Conservation (phyloP, 2,888 invertebrate species). For the Steinernema hermaphroditum region DNA sequence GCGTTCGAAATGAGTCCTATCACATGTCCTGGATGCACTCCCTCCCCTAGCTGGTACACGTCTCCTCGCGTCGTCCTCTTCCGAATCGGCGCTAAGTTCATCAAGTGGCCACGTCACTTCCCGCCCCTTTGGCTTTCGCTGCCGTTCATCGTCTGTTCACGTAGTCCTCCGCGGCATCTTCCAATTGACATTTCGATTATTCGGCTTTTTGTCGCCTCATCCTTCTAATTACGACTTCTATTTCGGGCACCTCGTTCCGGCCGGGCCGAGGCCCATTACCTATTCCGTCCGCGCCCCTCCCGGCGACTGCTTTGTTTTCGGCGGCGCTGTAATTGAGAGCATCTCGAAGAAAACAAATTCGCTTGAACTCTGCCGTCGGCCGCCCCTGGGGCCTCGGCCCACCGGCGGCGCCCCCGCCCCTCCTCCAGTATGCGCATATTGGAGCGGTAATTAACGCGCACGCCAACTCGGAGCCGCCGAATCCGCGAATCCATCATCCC, state of each 20-base stretch:
- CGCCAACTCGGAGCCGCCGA: background rate
- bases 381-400: background rate
- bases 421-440: slow-evolving; percentile 25
- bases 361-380: background rate
- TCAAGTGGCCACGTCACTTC: slow-evolving; percentile 17
- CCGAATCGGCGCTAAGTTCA: background rate
- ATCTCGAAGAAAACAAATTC: slow-evolving; percentile 5
- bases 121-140: background rate
- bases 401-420: background rate
- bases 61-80: background rate
- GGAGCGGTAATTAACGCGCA: slow-evolving; percentile 6
- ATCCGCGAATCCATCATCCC: background rate
- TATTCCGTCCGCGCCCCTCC: background rate
- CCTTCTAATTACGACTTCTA: slow-evolving; percentile 25
- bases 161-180: slow-evolving; percentile 8
- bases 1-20: too few relatives aligned
- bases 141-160: background rate
- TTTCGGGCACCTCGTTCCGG: background rate
- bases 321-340: background rate
- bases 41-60: too few relatives aligned
- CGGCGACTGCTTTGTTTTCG: background rate
- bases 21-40: too few relatives aligned
- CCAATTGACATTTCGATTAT: slow-evolving; percentile 22
- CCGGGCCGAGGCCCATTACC: background rate
- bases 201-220: slow-evolving; percentile 16